phyloP scores from a whole-genome alignment of 2,113 vertebrate species.

The Saccopteryx leptura region DNA sequence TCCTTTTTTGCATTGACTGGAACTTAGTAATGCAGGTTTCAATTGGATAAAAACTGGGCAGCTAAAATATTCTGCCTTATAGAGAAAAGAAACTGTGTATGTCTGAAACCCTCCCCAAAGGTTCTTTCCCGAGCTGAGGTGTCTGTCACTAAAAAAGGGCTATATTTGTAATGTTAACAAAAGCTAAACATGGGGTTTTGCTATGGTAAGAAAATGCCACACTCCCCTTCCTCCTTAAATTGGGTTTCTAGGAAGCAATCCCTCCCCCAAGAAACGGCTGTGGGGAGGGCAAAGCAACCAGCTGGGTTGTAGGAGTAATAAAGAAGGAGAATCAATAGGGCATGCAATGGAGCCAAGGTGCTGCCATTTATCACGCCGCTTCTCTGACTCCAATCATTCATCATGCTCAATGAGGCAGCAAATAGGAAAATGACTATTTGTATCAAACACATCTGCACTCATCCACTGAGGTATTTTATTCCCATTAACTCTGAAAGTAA shows the following conservation, averaged over 20 bases:
- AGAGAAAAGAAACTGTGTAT: conserved; percentile 60
- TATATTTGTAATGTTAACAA: conserved; percentile 92
- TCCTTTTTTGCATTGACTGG: conserved; percentile 77
- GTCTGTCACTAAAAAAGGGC: conserved; percentile 69
- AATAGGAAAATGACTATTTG: conserved; percentile 99
- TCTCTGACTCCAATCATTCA: conserved; percentile 99
- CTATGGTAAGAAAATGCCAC: conserved; percentile 91
- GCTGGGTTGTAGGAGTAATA: conserved; percentile 99
- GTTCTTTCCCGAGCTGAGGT: conserved; percentile 40
- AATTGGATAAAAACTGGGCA: conserved; percentile 75
- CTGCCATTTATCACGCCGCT: conserved; percentile 99
- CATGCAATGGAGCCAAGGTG: conserved; percentile 99
- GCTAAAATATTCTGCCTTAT: conserved; percentile 78
- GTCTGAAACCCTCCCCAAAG: conserved; percentile 52
- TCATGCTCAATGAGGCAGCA: conserved; percentile 99
- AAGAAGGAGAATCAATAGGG: conserved; percentile 99
- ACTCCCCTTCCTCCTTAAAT: conserved; percentile 93
- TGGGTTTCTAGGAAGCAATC: conserved; percentile 95
- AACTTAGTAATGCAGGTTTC: conserved; percentile 78
- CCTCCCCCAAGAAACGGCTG: conserved; percentile 94
- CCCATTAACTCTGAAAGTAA: conserved; percentile 99
- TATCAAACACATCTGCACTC: conserved; percentile 99
- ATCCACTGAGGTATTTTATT: conserved; percentile 99
- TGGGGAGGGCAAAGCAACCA: conserved; percentile 99
- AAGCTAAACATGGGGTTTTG: conserved; percentile 90